These are phyloP conservation scores for Taxidea taxus DNA, from an alignment of 2,113 vertebrate genomes.

Conservation along the genomic window DNA sequence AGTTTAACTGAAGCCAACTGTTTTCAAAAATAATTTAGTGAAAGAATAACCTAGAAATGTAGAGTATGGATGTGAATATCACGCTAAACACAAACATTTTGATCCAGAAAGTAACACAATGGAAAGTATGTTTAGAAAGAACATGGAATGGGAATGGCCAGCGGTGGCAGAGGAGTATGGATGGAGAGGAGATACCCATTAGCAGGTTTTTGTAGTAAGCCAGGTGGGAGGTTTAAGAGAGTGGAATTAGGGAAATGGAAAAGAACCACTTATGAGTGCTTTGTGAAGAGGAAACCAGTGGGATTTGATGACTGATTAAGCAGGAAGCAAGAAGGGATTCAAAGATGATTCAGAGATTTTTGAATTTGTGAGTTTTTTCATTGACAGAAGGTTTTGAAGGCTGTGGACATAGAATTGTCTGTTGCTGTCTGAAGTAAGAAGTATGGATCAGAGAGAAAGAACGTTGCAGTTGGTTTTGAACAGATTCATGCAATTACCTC, in stretches of 20 bases:
- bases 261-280: neutral
- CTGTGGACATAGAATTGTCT: neutral
- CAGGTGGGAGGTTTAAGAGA: neutral
- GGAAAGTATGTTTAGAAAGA: neutral
- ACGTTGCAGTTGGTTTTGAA: neutral
- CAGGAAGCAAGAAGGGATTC: neutral
- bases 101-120: neutral
- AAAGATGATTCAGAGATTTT: neutral
- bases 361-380: neutral
- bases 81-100: neutral
- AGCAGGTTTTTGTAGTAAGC: neutral
- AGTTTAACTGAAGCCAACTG: neutral
- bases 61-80: neutral
- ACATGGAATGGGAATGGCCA: neutral
- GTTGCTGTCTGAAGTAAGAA: neutral
- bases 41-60: neutral
- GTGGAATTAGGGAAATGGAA: neutral
- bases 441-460: neutral
- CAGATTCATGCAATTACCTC: neutral
- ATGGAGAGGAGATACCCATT: neutral
- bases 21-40: neutral
- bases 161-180: accelerated
- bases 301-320: neutral
- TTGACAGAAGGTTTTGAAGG: neutral
- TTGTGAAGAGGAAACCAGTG: neutral